A percentile compares a stretch with the other conserved stretches of the same genome.
phyloP scores from a whole-genome alignment of 2,888 invertebrate genomes.

The Drosophila quinaria region DNA sequence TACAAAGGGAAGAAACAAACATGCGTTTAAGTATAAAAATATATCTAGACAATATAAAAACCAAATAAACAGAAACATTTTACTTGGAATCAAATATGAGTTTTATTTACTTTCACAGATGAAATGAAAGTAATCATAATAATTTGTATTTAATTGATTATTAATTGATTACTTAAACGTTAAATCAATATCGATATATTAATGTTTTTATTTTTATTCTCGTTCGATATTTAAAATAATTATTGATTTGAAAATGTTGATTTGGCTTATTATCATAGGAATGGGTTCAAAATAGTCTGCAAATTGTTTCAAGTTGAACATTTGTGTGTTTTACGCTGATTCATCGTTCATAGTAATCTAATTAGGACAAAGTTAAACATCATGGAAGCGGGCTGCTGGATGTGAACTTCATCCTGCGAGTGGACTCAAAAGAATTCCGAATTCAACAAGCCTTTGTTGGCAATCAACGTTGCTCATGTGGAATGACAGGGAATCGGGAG shows the following conservation, averaged over 20 bases:
- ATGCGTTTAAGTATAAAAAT: constrained; percentile 47
- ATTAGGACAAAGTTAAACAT: constrained; percentile 85
- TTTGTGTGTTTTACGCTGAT: constrained; percentile 58
- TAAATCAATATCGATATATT: too few relatives aligned
- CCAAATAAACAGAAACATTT: constrained; percentile 67
- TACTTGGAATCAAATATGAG: constrained; percentile 32
- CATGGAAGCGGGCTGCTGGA: constrained; percentile 56
- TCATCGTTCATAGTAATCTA: constrained; percentile 84
- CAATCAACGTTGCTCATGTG: constrained; percentile 63
- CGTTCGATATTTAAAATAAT: too few relatives aligned
- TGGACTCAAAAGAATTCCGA: constrained; percentile 57
- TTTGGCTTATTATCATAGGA: background rate
- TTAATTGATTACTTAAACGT: too few relatives aligned
- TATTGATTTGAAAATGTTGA: too few relatives aligned
- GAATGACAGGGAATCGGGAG: constrained; percentile 32
- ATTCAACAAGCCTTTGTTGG: constrained; percentile 70
- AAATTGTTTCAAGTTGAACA: constrained; percentile 2
- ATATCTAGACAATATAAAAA: constrained; percentile 67
- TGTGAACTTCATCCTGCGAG: constrained; percentile 40
- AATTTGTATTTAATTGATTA: too few relatives aligned
- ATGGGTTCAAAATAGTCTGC: background rate
- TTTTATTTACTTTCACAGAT: background rate
- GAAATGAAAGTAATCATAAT: too few relatives aligned
- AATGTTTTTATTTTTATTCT: too few relatives aligned
- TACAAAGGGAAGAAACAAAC: constrained; percentile 24